A percentile compares a stretch with the other conserved stretches of the same genome.
phyloP scores from a whole-genome alignment of 2,113 vertebrate species.

The Siniperca knerii region DNA sequence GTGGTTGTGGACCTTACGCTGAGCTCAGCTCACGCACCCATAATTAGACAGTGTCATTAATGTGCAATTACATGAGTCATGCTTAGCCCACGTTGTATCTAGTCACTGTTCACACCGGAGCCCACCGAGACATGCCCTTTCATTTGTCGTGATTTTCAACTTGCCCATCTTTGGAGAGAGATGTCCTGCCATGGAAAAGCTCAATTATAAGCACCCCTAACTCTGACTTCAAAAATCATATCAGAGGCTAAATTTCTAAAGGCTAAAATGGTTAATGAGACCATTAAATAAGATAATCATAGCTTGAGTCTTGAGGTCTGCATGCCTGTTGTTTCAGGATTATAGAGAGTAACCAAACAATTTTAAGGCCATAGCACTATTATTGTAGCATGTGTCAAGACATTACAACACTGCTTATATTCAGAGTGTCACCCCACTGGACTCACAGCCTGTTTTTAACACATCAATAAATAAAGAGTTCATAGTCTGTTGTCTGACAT shows the following conservation, averaged over 20 bases:
- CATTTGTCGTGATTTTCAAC: slow-evolving; percentile 5
- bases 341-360: neutral
- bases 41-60: slow-evolving; percentile 70
- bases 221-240: neutral
- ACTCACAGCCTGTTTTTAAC: neutral
- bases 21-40: slow-evolving; percentile 41
- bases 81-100: slow-evolving; percentile 45
- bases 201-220: neutral
- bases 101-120: slow-evolving; percentile 22
- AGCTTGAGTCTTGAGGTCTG: neutral
- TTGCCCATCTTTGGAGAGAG: neutral
- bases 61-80: slow-evolving; percentile 77
- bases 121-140: slow-evolving; percentile 12
- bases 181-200: neutral
- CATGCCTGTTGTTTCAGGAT: neutral
- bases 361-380: neutral
- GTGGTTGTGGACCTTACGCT: slow-evolving; percentile 27
- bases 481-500: neutral
- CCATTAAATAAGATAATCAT: neutral
- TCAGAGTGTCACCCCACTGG: neutral
- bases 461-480: neutral
- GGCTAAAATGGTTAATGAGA: neutral
- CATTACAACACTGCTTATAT: neutral
- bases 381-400: neutral
- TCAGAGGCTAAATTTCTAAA: neutral